Evolutionary conservation across 2,888 invertebrate species (phyloP).

Genomic region (Meganola albula): DNA sequence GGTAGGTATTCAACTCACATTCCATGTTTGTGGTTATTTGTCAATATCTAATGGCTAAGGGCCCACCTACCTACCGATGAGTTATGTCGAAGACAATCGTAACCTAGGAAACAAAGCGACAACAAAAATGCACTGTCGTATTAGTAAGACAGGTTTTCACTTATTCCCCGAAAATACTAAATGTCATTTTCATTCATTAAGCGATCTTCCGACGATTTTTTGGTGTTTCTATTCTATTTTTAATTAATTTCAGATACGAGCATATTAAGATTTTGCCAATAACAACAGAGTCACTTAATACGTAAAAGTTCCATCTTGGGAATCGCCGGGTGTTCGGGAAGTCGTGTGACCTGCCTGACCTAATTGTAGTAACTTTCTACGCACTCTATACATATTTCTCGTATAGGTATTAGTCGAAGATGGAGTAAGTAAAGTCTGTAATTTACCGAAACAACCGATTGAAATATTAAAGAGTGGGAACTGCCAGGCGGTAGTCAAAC

Average conservation of each 20-base stretch:
- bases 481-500: constrained; percentile 37
- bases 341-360: constrained; percentile 55
- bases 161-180: too few relatives aligned
- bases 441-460: constrained; percentile 57
- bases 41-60: constrained; percentile 70
- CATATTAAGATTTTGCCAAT: too few relatives aligned
- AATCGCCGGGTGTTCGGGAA: constrained; percentile 42
- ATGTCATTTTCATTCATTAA: too few relatives aligned
- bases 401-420: too few relatives aligned
- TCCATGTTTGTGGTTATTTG: constrained; percentile 51
- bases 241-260: too few relatives aligned
- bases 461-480: constrained; percentile 66
- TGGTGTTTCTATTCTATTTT: too few relatives aligned
- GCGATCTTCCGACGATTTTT: too few relatives aligned
- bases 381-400: too few relatives aligned
- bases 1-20: too few relatives aligned
- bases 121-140: constrained; percentile 61
- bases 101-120: constrained; percentile 52
- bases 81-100: constrained; percentile 65
- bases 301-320: constrained; percentile 41
- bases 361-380: constrained; percentile 45
- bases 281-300: too few relatives aligned
- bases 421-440: constrained; percentile 61
- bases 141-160: too few relatives aligned
- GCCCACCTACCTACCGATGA: constrained; percentile 52